Conservation (phyloP, 2,888 invertebrate species). For the Platerodrilus igneus region DNA sequence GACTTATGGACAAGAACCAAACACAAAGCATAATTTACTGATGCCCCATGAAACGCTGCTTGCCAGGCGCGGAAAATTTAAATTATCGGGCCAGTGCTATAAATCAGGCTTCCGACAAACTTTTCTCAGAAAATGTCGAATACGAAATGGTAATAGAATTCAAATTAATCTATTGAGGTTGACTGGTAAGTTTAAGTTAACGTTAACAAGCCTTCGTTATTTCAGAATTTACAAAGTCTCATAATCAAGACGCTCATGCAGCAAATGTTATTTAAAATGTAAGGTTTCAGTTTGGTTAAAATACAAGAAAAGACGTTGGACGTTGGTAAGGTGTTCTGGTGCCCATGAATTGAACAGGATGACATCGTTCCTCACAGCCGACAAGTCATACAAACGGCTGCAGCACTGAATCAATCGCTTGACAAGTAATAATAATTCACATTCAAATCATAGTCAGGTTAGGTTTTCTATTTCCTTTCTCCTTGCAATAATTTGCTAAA, state of each 20-base stretch:
- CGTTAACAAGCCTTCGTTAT: neutral
- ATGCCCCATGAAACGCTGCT: conserved; percentile 23
- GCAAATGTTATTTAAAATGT: neutral
- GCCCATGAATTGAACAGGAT: conserved; percentile 30
- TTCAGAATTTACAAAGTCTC: neutral
- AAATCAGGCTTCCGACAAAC: conserved; percentile 22
- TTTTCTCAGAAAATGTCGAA: conserved; percentile 31
- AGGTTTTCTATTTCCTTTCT: conserved; percentile 8
- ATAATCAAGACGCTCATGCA: neutral
- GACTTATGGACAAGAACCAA: conserved; percentile 49
- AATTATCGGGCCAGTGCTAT: conserved; percentile 21
- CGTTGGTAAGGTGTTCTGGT: conserved; percentile 29
- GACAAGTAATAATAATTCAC: conserved; percentile 27
- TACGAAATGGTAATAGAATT: no score
- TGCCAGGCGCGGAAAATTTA: conserved; percentile 23
- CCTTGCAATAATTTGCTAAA: neutral
- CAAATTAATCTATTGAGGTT: no score
- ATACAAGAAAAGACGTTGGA: conserved; percentile 30
- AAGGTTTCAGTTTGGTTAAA: conserved; percentile 13
- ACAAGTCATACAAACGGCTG: conserved; percentile 28
- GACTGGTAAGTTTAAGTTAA: no score
- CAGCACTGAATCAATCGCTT: conserved; percentile 31
- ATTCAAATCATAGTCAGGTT: conserved; percentile 6
- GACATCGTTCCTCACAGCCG: conserved; percentile 29
- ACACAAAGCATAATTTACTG: conserved; percentile 33